A percentile compares a stretch with the other conserved stretches of the same genome.
These are phyloP conservation scores for Bungarus multicinctus DNA, from an alignment of 2,113 vertebrate genomes.

Conservation along the genomic window DNA sequence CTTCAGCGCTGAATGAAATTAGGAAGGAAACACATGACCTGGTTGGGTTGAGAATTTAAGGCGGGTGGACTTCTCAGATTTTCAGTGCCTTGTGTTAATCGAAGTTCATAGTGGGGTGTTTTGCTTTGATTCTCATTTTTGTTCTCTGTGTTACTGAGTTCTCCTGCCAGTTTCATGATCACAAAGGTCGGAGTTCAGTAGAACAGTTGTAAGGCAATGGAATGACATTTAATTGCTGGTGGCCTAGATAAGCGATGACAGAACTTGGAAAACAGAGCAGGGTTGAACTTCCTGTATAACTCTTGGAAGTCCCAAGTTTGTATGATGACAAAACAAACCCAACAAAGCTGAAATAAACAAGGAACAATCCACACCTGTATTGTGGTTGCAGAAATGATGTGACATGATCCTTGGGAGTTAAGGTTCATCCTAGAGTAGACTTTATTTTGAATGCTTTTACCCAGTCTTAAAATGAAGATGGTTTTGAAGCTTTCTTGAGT, in stretches of 20 bases:
- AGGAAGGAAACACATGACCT: not conserved
- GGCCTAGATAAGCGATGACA: not conserved
- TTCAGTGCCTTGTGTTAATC: not conserved
- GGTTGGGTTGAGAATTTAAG: not conserved
- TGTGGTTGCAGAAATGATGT: not conserved
- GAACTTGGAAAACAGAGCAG: not conserved
- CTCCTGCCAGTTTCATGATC: not conserved
- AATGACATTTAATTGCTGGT: not conserved
- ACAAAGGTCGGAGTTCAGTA: not conserved
- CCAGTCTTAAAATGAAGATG: not conserved
- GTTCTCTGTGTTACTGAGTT: not conserved
- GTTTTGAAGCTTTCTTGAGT: not conserved
- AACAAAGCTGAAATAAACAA: not conserved
- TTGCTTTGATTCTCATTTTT: not conserved
- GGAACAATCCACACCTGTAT: not conserved
- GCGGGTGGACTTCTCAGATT: not conserved
- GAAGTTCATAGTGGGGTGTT: not conserved
- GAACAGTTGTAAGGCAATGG: not conserved
- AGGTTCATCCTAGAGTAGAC: not conserved
- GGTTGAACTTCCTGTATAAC: not conserved
- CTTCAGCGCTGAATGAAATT: not conserved
- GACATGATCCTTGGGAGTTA: not conserved
- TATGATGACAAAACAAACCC: not conserved
- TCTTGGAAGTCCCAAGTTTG: not conserved
- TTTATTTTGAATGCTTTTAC: not conserved